Evolutionary conservation across 2,888 invertebrate genomes (phyloP).

Genomic region (Caenorhabditis auriculariae): DNA sequence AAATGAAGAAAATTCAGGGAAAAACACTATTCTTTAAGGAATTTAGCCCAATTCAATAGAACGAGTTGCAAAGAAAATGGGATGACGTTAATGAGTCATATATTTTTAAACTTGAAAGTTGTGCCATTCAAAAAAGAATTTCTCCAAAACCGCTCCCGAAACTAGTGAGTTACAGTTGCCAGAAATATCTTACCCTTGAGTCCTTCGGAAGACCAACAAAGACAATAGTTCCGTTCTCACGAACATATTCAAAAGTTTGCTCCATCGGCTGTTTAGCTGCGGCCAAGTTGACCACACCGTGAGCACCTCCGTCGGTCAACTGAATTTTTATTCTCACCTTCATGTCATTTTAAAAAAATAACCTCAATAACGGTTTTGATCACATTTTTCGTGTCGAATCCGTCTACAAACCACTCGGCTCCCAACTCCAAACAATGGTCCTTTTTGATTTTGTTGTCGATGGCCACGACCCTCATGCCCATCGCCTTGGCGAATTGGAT

Average conservation of each 20-base stretch:
- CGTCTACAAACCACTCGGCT: conserved; percentile 39
- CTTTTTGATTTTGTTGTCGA: conserved; percentile 31
- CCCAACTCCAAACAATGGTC: conserved; percentile 29
- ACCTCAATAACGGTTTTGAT: conserved; percentile 21
- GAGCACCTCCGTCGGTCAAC: conserved; percentile 43
- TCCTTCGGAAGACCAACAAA: conserved; percentile 42
- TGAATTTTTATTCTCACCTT: conserved; percentile 1
- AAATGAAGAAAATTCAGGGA: too few relatives aligned
- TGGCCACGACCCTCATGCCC: conserved; percentile 42
- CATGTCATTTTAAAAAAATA: neutral
- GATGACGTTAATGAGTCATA: too few relatives aligned
- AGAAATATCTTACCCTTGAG: too few relatives aligned
- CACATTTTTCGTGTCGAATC: conserved; percentile 25
- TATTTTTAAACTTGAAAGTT: too few relatives aligned
- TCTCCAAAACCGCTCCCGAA: too few relatives aligned
- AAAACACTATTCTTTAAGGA: too few relatives aligned
- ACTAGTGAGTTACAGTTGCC: too few relatives aligned
- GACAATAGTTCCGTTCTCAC: conserved; percentile 37
- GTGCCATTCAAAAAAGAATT: too few relatives aligned
- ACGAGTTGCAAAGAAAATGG: too few relatives aligned
- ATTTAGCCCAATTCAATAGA: too few relatives aligned
- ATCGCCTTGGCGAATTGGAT: conserved; percentile 47
- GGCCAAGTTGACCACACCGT: conserved; percentile 42
- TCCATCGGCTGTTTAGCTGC: conserved; percentile 32
- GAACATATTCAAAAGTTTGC: conserved; percentile 35